These are phyloP conservation scores for Bombylius major DNA, from an alignment of 2,888 invertebrate genomes.

Conservation along the genomic window DNA sequence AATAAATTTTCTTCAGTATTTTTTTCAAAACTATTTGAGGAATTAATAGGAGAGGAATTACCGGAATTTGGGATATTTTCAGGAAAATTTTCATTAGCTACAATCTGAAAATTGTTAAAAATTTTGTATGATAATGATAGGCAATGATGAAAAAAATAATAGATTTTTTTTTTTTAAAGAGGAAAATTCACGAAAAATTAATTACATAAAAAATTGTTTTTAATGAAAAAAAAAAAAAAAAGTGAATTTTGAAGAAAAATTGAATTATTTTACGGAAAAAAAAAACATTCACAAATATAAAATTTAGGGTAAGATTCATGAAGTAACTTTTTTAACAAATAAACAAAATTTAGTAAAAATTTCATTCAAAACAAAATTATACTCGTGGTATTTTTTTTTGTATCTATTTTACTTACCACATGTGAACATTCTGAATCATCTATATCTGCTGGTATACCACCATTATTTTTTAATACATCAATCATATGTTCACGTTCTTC, in stretches of 20 bases:
- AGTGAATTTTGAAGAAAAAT: too few relatives aligned
- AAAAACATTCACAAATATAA: too few relatives aligned
- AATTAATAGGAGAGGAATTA: slow-evolving; percentile 11
- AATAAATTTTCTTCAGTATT: not conserved
- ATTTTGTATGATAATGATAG: too few relatives aligned
- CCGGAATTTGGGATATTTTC: slow-evolving; percentile 24
- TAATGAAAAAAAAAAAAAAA: too few relatives aligned
- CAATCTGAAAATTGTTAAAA: slow-evolving; percentile 26
- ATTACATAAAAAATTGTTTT: not conserved
- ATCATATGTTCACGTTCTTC: slow-evolving; percentile 89
- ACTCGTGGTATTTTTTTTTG: too few relatives aligned
- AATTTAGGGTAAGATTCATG: too few relatives aligned
- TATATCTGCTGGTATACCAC: slow-evolving; percentile 61
- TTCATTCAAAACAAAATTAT: too few relatives aligned
- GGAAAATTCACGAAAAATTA: not conserved
- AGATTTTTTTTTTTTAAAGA: too few relatives aligned
- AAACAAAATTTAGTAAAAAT: too few relatives aligned
- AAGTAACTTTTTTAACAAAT: too few relatives aligned
- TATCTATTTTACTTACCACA: slow-evolving; percentile 83
- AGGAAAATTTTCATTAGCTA: slow-evolving; percentile 36
- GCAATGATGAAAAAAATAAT: too few relatives aligned
- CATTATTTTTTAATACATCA: slow-evolving; percentile 75
- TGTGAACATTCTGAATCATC: slow-evolving; percentile 82
- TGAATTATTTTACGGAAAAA: too few relatives aligned
- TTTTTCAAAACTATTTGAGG: slow-evolving; percentile 9